A percentile compares a stretch with the other conserved stretches of the same genome.
phyloP scores from a whole-genome alignment of 1,140 invertebrate species.

The Neuroterus valhalla region DNA sequence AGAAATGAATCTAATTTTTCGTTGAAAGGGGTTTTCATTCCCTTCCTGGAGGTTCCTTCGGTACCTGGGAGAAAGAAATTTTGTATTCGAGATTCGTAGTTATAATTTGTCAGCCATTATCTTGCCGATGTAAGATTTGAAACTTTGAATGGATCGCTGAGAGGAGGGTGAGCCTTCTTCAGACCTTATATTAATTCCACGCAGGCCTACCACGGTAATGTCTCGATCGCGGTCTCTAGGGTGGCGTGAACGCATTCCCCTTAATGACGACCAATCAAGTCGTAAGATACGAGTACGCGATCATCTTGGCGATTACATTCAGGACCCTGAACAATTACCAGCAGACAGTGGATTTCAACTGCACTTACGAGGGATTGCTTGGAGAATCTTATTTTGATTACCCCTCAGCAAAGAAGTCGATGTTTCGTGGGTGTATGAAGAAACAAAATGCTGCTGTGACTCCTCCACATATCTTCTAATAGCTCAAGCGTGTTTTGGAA shows the following conservation, averaged over 20 bases:
- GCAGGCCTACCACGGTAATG: slow-evolving; percentile 61
- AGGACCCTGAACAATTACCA: slow-evolving; percentile 60
- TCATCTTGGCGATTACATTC: slow-evolving; percentile 69
- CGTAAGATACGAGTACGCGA: slow-evolving; percentile 71
- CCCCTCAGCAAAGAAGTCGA: too few species aligned
- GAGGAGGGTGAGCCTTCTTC: slow-evolving; percentile 51
- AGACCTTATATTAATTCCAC: slow-evolving; percentile 69
- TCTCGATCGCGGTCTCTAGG: slow-evolving; percentile 61
- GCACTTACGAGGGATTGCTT: slow-evolving; percentile 18
- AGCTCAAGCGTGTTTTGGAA: too few species aligned
- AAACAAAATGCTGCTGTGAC: too few species aligned
- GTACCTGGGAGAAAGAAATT: slow-evolving; percentile 56
- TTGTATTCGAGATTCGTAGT: slow-evolving; percentile 67
- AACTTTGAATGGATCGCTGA: slow-evolving; percentile 65
- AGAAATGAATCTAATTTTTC: too few species aligned
- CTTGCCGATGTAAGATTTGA: slow-evolving; percentile 66
- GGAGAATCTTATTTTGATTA: slow-evolving; percentile 3
- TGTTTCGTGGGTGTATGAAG: too few species aligned
- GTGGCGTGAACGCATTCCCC: slow-evolving; percentile 71
- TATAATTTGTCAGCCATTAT: slow-evolving; percentile 71
- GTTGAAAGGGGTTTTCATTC: slow-evolving; percentile 19
- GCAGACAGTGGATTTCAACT: slow-evolving; percentile 20
- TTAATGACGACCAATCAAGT: slow-evolving; percentile 73
- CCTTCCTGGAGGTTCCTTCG: background rate
- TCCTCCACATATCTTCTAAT: too few species aligned